Evolutionary conservation across 2,888 invertebrate species (phyloP), one percentile per base, ranked within the genome.

Genomic region (Cephus nigrinus): DNA sequence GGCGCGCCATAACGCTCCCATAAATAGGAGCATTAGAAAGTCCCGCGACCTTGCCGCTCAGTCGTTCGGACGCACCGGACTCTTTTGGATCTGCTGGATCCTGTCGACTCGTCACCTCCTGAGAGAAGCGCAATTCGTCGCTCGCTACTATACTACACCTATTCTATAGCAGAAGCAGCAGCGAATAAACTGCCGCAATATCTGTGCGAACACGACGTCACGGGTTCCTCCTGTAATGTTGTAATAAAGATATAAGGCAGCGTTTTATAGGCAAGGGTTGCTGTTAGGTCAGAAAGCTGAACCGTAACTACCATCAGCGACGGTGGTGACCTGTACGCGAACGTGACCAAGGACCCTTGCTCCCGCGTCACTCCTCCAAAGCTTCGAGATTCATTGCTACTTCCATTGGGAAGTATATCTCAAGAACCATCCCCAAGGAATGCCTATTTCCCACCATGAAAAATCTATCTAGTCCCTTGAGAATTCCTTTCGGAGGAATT

Each of bases 191-290:
- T 81, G 76, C 79, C 78, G 80, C 84, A 82, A 86, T 84, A 83
- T 85, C 79, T 78, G 81, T 79, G 79, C 82, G 79, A 82, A 74
- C 78, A 80, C 68, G 75, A 68, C 75, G 74, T 80, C 80, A 74
- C 75, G 78, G 81, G 68, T 82, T 71, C 77, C 81, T 81, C 69
- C 75, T 78, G 73, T 76, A 81, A 84, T 84, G 79, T 73, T 80
- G 80, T 84, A 84, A 87, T 85, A 85, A 87, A 87, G 82, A 87
- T 84, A 83, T 83, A 84, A 84, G 79, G 78, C 82, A 75, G 77
- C 80, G 80, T 84, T 86, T 86, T 85, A 82, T 84, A 81, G 82
- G 75, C 73, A 75, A 75, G 77, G 77, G 75, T 81, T 79, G 80
- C 77, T 81, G 80, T 81, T 81, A 80, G 79, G 79, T 83, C 82